Evolutionary conservation across 2,888 invertebrate species (phyloP).

Genomic region (Oxytorus armatus): DNA sequence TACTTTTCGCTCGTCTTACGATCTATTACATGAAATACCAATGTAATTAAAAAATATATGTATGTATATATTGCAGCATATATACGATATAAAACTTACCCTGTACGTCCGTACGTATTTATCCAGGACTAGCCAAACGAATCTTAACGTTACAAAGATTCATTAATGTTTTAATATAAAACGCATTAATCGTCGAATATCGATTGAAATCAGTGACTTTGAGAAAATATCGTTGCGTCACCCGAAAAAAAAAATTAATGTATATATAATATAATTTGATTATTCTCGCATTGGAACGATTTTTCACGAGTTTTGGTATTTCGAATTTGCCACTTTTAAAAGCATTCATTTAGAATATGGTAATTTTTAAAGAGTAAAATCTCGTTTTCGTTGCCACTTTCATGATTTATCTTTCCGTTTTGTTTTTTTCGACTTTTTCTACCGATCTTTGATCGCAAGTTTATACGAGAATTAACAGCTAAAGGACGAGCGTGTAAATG

Average conservation of each 20-base stretch:
- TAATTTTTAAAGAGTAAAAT: too few relatives aligned
- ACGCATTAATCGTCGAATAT: conserved; percentile 47
- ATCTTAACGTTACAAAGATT: conserved; percentile 63
- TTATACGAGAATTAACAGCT: conserved; percentile 54
- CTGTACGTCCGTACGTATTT: conserved; percentile 71
- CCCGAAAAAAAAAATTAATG: conserved; percentile 21
- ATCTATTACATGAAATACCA: conserved; percentile 67
- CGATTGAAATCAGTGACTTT: conserved; percentile 22
- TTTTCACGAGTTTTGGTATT: conserved; percentile 22
- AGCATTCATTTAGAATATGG: too few relatives aligned
- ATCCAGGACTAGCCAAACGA: conserved; percentile 66
- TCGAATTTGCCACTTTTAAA: too few relatives aligned
- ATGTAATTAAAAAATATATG: conserved; percentile 45
- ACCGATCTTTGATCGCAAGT: conserved; percentile 35
- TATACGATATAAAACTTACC: conserved; percentile 72
- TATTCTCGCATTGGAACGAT: too few relatives aligned
- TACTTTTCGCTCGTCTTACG: conserved; percentile 57
- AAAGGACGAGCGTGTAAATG: conserved; percentile 41
- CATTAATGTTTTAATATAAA: conserved; percentile 62
- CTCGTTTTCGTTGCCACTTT: too few relatives aligned
- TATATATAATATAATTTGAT: not conserved
- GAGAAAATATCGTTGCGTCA: not conserved
- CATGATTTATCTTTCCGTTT: conserved; percentile 11
- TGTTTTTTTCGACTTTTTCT: conserved; percentile 9
- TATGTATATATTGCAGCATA: conserved; percentile 54